phyloP scores from a whole-genome alignment of 2,888 invertebrate species.

The Aspidapion aeneum region DNA sequence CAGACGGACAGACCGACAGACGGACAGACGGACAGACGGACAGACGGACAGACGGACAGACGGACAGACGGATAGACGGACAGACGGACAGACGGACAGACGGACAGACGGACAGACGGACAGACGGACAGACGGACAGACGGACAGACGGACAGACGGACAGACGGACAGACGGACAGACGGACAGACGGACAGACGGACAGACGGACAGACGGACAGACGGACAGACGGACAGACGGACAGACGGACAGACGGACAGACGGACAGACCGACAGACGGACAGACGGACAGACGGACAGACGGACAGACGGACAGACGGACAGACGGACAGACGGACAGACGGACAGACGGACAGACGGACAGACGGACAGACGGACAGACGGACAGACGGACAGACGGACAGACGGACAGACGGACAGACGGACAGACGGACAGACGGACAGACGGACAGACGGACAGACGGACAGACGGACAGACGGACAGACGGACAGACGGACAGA shows the following conservation, averaged over 20 bases:
- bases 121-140: too few relatives aligned
- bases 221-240: not conserved
- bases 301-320: not conserved
- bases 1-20: too few relatives aligned
- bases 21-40: not conserved
- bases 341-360: not conserved
- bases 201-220: conserved; percentile 1
- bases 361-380: not conserved
- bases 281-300: not conserved
- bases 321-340: not conserved
- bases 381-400: not conserved
- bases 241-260: conserved; percentile 1
- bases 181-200: not conserved
- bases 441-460: not conserved
- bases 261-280: too few relatives aligned
- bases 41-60: not conserved
- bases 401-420: not conserved
- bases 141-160: conserved; percentile 2
- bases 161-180: not conserved
- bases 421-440: not conserved
- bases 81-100: not conserved
- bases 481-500: not conserved
- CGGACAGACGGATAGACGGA: too few relatives aligned
- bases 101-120: conserved; percentile 1
- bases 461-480: not conserved